Evolutionary conservation across 2,797 vertebrate genomes (phyloP).

Genomic region (Myripristis murdjan): DNA sequence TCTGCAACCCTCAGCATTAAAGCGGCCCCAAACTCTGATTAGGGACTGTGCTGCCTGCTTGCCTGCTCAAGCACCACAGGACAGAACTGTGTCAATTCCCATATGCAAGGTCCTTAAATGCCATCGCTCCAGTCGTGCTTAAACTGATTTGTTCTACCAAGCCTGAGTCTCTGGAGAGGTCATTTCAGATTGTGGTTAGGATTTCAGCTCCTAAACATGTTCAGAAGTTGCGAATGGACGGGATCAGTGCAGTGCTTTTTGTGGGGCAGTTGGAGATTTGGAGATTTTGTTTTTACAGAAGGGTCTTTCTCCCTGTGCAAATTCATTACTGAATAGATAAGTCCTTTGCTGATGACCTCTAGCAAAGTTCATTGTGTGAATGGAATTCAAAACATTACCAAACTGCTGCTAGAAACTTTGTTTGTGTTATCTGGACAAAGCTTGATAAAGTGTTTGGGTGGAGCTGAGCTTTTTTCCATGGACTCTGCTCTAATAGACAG

Average conservation of each 20-base stretch:
- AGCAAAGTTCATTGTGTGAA: slow-evolving; percentile 16
- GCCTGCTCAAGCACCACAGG: slow-evolving; percentile 56
- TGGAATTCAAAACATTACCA: slow-evolving; percentile 25
- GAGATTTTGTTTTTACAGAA: slow-evolving; percentile 13
- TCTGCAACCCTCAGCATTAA: slow-evolving; percentile 80
- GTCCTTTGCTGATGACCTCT: slow-evolving; percentile 9
- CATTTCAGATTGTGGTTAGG: slow-evolving; percentile 38
- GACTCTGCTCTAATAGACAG: slow-evolving; percentile 59
- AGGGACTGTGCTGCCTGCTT: slow-evolving; percentile 56
- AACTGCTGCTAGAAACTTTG: slow-evolving; percentile 40
- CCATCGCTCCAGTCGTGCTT: slow-evolving; percentile 52
- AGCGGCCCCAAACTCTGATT: slow-evolving; percentile 75
- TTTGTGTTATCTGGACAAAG: slow-evolving; percentile 59
- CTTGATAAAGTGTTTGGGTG: slow-evolving; percentile 68
- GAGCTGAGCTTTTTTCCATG: slow-evolving; percentile 52
- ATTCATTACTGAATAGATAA: slow-evolving; percentile 22
- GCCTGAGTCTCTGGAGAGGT: slow-evolving; percentile 33
- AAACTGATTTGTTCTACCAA: slow-evolving; percentile 67
- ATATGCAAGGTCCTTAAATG: slow-evolving; percentile 67
- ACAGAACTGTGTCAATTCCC: slow-evolving; percentile 73
- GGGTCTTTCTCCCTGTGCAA: slow-evolving; percentile 16
- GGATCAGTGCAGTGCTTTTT: slow-evolving; percentile 5
- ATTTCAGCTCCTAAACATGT: slow-evolving; percentile 5
- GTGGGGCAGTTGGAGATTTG: slow-evolving; percentile 1
- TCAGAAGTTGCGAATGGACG: slow-evolving; percentile 15